Evolutionary conservation across 2,888 invertebrate genomes (phyloP), one percentile per base, ranked within the genome.

Genomic region (Pomacea canaliculata): DNA sequence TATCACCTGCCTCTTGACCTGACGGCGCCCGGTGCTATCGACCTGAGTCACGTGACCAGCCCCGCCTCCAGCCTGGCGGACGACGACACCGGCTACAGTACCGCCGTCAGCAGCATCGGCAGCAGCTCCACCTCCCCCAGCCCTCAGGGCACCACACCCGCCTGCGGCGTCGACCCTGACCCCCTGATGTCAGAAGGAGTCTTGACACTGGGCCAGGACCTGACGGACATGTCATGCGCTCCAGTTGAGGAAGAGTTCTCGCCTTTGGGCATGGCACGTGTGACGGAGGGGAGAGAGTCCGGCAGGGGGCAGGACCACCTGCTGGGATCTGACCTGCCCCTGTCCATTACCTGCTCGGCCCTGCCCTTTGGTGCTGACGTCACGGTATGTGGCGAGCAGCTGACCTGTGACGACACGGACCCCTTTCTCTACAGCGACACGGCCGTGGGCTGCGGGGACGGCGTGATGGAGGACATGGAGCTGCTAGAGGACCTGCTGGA

Each of bases 401-500:
- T 77, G 70, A 70, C 74, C n/a, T 65, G 56, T 49, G 72, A 73
- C 18, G n/a, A 56, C 51, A 46, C 67, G 10, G 73, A 77, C 71
- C 79, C 76, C 13, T 77, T 77, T 56, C 67, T 77, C 37, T 70
- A 70, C 56, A 66, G 60, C 51, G 60, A n/a, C 19, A 23, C 74
- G 49, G 51, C 48, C 27, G 59, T 37, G 23, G 37, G 62, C 12
- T 49, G 46, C 46, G 49, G 73, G 48, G 71, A 60, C 59, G 69
- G 60, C 49, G 69, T 72, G n/a, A 65, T 69, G 27, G 73, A 76
- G 49, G 79, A 77, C 56, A 70, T 79, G 68, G 77, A 77, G 62
- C 62, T 79, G 23, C 59, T 79, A 60, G 79, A 79, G 59, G 77
- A 70, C 69, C 56, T 79, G 18, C 70, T 79, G 66, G 73, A 79